phyloP scores from a whole-genome alignment of 2,113 vertebrate species.

The Pitta sordida region DNA sequence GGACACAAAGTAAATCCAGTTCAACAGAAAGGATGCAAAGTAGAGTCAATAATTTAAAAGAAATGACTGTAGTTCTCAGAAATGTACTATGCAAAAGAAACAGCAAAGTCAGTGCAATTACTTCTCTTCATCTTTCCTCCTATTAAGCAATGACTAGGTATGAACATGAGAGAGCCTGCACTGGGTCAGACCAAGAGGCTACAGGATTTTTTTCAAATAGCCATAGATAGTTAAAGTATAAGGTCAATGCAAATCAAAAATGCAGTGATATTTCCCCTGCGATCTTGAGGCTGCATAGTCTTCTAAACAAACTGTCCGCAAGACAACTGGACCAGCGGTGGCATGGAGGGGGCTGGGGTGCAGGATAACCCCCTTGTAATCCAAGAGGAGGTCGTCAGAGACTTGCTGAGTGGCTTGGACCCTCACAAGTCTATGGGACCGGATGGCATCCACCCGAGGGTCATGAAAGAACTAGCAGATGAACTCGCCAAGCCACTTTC shows the following conservation, averaged over 20 bases:
- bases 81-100: neutral
- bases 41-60: neutral
- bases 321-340: no score
- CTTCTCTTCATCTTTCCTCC: neutral
- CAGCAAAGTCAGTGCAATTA: neutral
- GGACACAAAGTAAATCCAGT: neutral
- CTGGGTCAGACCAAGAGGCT: neutral
- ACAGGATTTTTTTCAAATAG: neutral
- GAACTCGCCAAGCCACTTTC: no score
- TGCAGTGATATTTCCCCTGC: neutral
- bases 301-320: no score
- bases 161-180: neutral
- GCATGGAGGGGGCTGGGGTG: no score
- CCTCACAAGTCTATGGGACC: no score
- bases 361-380: no score
- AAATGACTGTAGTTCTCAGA: neutral
- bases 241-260: neutral
- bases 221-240: neutral
- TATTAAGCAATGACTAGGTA: neutral
- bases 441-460: no score
- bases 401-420: no score
- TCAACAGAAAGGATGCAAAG: neutral
- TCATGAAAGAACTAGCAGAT: no score
- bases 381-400: no score
- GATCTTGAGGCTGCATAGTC: neutral